phyloP scores from a whole-genome alignment of 2,888 invertebrate species.

The Parnassius glacialis region DNA sequence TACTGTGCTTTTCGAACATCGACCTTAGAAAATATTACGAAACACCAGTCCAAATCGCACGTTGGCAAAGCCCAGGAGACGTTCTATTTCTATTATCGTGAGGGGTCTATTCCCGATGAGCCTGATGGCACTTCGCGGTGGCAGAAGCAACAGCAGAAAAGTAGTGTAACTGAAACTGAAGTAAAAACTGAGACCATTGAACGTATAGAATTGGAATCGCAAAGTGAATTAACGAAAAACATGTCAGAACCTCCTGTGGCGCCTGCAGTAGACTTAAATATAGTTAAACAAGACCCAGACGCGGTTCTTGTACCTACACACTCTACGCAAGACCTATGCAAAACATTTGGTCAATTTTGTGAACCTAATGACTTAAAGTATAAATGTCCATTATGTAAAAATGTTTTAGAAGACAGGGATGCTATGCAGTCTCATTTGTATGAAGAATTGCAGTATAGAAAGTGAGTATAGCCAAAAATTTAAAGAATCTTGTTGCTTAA shows the following conservation, averaged over 20 bases:
- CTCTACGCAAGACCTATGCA: constrained; percentile 48
- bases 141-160: constrained; percentile 57
- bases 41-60: constrained; percentile 83
- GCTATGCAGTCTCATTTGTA: constrained; percentile 85
- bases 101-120: constrained; percentile 54
- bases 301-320: constrained; percentile 37
- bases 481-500: no score
- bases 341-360: constrained; percentile 60
- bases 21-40: constrained; percentile 77
- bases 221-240: not conserved
- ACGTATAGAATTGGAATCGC: constrained; percentile 1
- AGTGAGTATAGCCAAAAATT: constrained; percentile 64
- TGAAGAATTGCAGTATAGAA: constrained; percentile 84
- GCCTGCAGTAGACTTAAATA: constrained; percentile 37
- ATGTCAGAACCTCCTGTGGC: not conserved
- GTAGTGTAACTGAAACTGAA: constrained; percentile 34
- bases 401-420: constrained; percentile 78
- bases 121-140: constrained; percentile 56
- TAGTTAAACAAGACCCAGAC: constrained; percentile 56
- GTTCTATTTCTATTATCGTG: constrained; percentile 80
- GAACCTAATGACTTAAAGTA: constrained; percentile 78
- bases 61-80: constrained; percentile 56
- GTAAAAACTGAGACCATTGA: constrained; percentile 50
- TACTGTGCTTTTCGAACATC: constrained; percentile 82
- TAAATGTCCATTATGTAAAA: constrained; percentile 82